Evolutionary conservation across 2,113 vertebrate species (phyloP).

Genomic region (Ascaphus truei): DNA sequence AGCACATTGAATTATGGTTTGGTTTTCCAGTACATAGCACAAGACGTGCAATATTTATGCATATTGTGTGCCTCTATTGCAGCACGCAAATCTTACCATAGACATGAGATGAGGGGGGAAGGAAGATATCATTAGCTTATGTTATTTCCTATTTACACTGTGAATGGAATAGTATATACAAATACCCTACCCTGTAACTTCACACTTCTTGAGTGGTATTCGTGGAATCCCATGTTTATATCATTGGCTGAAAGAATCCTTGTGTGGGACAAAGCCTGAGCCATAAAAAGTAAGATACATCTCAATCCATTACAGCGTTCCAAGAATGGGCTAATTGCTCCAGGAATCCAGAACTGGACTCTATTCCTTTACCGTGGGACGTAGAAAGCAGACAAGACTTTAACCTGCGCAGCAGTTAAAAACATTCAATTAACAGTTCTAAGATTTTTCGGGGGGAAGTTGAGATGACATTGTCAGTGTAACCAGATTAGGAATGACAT

Average conservation of each 20-base stretch:
- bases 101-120: not conserved
- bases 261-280: slow-evolving; percentile 25
- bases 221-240: slow-evolving; percentile 26
- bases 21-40: not conserved
- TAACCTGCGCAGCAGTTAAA: not conserved
- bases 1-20: slow-evolving; percentile 11
- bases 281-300: slow-evolving; percentile 28
- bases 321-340: slow-evolving; percentile 23
- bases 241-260: slow-evolving; percentile 11
- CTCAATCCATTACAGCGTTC: slow-evolving; percentile 25
- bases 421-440: not conserved
- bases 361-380: not conserved
- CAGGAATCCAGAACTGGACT: slow-evolving; percentile 27
- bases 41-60: slow-evolving; percentile 14
- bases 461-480: not conserved
- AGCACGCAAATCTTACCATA: not conserved
- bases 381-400: not conserved
- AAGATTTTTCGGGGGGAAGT: not conserved
- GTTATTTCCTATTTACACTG: not conserved
- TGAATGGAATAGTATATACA: slow-evolving; percentile 17
- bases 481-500: not conserved
- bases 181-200: not conserved
- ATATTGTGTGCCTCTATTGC: not conserved
- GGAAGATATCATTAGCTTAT: not conserved
- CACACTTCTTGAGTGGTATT: slow-evolving; percentile 5